Conservation (phyloP, 2,888 invertebrate species). For the Parnassius mnemosyne region DNA sequence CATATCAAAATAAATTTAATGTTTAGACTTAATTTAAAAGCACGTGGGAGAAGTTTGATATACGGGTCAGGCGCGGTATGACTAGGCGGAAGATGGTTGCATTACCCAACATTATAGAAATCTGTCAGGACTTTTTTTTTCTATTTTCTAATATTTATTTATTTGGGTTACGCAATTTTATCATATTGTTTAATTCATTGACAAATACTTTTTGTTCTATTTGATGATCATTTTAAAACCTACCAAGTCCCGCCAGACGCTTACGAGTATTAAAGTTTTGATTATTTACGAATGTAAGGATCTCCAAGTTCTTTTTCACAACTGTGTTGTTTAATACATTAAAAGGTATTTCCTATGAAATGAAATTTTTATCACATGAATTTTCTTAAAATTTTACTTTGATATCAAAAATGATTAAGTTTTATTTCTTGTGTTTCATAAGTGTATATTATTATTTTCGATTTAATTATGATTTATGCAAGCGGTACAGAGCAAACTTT, state of each 20-base stretch:
- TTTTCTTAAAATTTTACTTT: conserved; percentile 47
- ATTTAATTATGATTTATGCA: conserved; percentile 41
- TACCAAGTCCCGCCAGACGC: conserved; percentile 32
- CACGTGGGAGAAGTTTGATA: conserved; percentile 41
- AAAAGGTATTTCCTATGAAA: conserved; percentile 41
- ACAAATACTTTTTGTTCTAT: neutral
- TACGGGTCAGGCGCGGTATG: conserved; percentile 24
- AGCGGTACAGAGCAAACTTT: conserved; percentile 38
- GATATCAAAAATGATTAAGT: conserved; percentile 52
- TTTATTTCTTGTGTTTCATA: conserved; percentile 52
- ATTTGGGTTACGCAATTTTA: conserved; percentile 1
- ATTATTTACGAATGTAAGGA: conserved; percentile 20
- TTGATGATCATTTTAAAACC: neutral
- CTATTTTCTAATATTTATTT: neutral
- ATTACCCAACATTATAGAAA: conserved; percentile 8
- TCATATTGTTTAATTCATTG: conserved; percentile 3
- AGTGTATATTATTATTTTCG: conserved; percentile 44
- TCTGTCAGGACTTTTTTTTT: conserved; percentile 4
- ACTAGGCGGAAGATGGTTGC: conserved; percentile 11
- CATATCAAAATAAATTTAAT: conserved; percentile 77
- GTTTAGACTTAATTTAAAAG: conserved; percentile 65
- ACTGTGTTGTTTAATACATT: conserved; percentile 23
- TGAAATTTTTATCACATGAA: conserved; percentile 54
- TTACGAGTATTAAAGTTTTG: conserved; percentile 26
- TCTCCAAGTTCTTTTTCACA: conserved; percentile 6